A percentile compares a stretch with the other conserved stretches of the same genome.
These are phyloP conservation scores for Falco punctatus DNA, from an alignment of 2,113 vertebrate species.

Conservation along the genomic window DNA sequence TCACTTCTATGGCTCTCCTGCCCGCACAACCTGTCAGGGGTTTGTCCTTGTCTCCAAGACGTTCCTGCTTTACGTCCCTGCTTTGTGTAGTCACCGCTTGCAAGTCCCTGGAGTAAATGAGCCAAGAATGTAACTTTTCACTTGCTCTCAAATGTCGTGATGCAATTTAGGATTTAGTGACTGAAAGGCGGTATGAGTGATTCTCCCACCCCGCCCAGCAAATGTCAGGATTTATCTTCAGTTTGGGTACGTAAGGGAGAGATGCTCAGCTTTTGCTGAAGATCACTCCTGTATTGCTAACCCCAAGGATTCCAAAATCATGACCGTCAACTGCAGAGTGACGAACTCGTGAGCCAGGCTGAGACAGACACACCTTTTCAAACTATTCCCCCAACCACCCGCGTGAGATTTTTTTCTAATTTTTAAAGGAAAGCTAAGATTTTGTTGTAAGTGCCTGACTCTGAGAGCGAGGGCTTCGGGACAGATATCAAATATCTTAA, in stretches of 20 bases:
- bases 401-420: background rate
- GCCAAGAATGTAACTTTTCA: background rate
- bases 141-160: background rate
- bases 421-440: background rate
- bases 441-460: background rate
- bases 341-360: background rate
- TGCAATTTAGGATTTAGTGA: background rate
- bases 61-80: background rate
- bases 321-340: background rate
- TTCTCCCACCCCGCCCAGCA: background rate
- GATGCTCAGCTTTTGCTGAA: background rate
- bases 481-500: background rate
- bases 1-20: background rate
- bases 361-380: background rate
- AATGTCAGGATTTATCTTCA: background rate
- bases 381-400: background rate
- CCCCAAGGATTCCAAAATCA: background rate
- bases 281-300: background rate
- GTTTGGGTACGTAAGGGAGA: rapidly evolving
- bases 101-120: background rate
- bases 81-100: background rate
- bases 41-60: background rate
- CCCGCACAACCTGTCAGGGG: background rate
- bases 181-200: background rate
- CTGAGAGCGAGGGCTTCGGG: background rate